Evolutionary conservation across 2,113 vertebrate genomes (phyloP).

Genomic region (Myanophis thanlyinensis): DNA sequence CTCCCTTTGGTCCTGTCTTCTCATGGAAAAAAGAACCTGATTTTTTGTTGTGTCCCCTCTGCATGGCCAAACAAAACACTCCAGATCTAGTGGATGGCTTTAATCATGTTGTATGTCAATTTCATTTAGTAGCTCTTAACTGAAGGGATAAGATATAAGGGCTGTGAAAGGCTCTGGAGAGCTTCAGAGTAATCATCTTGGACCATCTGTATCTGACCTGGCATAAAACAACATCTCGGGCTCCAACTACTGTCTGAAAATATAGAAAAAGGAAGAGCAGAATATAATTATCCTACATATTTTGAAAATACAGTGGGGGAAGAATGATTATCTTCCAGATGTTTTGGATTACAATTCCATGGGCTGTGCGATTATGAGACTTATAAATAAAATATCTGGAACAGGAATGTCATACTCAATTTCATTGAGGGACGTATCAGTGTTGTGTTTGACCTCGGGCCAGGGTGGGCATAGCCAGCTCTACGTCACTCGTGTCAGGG

Average conservation of each 20-base stretch:
- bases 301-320: background rate
- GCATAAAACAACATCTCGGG: background rate
- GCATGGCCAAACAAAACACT: background rate
- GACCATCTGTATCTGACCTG: background rate
- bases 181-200: background rate
- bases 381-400: background rate
- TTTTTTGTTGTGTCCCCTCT: background rate
- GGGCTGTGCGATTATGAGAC: background rate
- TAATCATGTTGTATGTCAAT: background rate
- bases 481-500: no score
- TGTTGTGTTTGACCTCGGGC: no score
- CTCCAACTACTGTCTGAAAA: background rate
- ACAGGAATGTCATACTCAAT: no score
- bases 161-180: background rate
- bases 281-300: background rate
- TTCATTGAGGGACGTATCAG: no score
- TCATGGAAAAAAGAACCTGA: background rate
- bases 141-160: background rate
- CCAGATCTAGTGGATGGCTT: background rate
- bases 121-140: background rate
- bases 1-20: background rate
- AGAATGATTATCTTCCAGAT: background rate
- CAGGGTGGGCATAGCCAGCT: no score
- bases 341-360: background rate
- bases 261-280: background rate